Base-by-base conservation (phyloP, 2,797 vertebrate genomes). In the Hypotaenidia philippensis region DNA sequence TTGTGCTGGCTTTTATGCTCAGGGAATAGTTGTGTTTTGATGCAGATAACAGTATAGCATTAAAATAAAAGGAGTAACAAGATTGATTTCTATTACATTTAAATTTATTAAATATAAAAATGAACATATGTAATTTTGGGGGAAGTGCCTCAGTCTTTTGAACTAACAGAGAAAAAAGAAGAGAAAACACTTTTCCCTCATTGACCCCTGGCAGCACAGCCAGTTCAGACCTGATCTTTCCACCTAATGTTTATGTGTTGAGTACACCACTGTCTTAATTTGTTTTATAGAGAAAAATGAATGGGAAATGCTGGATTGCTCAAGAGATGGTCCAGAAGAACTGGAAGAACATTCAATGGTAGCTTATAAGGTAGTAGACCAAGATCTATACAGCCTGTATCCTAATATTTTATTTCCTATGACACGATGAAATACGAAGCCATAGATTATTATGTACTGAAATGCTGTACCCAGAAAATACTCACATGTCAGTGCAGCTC, bases 341-440 rank as follows among this genome's bases (percentile, higher is more conserved):
- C 90, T 99, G 61, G 99, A 99, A 96, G 98, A 98, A 83, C 98
- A 99, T 92, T 98, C 98, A 70, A 98, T 99, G 98, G 98, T 99
- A 95, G 98, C 97, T 85, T 95, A 99, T 90, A 87, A 99, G 98
- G 99, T 99, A 93, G 5, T 16, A 81, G 26, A 81, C 10, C 5
- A 65, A 71, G 94, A 88, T 72, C 71, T 65, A 47, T 57, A 20
- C 22, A 91, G 36, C 57, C 36, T 6, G 5, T 27, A 72, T 70
- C 32, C 59, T 64, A 29, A 52, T 40, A 32, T 38, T 78, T 78
- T 79, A 50, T 77, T 75, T 89, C 36, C 41, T 82, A 7, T 60
- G 50, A 23, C 34, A 45, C 36, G 68, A 16, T 29, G 16, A 63
- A 74, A 27, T 55, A 50, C 71, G 66, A 49, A n/a, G 10, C 10